Percentiles rank a stretch among this genome's conserved stretches.
phyloP scores from a whole-genome alignment of 1,140 invertebrate species.

The Platorchestia sp. region DNA sequence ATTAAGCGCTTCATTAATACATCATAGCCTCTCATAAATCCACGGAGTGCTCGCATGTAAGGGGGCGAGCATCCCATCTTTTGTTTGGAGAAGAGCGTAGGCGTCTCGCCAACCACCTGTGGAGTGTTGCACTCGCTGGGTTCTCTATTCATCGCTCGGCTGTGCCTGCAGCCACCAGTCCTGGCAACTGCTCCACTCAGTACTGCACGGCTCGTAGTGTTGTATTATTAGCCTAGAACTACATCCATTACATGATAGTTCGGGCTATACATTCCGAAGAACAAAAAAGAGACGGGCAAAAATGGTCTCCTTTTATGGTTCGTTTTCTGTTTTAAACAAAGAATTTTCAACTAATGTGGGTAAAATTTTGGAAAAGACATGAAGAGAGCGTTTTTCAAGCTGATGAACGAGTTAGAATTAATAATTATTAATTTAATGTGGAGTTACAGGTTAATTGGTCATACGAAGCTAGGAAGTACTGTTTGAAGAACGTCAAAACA shows the following conservation, averaged over 20 bases:
- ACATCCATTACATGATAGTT: neutral
- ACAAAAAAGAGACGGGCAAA: neutral
- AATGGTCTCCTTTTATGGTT: neutral
- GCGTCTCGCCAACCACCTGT: slow-evolving; percentile 38
- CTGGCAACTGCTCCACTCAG: too few species aligned
- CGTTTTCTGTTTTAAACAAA: neutral
- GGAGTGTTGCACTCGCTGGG: neutral
- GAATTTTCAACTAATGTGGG: neutral
- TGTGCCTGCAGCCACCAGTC: neutral
- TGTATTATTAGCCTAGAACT: neutral
- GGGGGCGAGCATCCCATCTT: slow-evolving; percentile 33
- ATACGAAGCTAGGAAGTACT: neutral
- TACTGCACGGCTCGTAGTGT: neutral
- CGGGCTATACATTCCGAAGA: neutral
- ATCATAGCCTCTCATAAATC: slow-evolving; percentile 50
- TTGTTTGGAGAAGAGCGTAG: slow-evolving; percentile 49
- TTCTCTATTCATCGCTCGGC: neutral
- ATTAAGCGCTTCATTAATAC: slow-evolving; percentile 51
- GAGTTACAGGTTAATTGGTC: neutral
- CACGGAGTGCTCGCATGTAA: neutral
- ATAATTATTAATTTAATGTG: neutral
- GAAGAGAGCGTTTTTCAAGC: neutral
- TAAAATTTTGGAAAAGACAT: neutral
- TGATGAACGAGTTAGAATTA: neutral
- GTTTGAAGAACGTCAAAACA: neutral